Evolutionary conservation across 2,888 invertebrate genomes (phyloP).

Genomic region (Caenorhabditis wallacei): DNA sequence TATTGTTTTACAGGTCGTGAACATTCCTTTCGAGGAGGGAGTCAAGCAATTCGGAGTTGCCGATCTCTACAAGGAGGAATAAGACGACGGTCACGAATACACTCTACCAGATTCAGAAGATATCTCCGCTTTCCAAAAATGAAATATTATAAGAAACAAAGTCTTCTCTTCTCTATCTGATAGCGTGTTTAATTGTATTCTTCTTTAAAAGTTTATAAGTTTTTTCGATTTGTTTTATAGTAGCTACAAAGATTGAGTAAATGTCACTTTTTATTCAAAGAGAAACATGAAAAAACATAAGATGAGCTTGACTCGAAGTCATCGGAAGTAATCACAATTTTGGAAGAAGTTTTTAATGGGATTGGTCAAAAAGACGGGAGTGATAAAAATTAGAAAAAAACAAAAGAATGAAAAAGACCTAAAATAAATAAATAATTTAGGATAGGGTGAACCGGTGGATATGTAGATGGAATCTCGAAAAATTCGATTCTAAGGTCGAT

Average conservation of each 20-base stretch:
- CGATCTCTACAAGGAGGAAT: slow-evolving; percentile 82
- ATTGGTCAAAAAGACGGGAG: slow-evolving; percentile 51
- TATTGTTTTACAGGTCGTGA: slow-evolving; percentile 76
- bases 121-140: slow-evolving; percentile 14
- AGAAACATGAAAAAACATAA: slow-evolving; percentile 46
- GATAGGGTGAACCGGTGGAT: slow-evolving; percentile 42
- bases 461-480: slow-evolving; percentile 50
- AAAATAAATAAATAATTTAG: slow-evolving; percentile 63
- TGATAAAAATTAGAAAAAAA: slow-evolving; percentile 20
- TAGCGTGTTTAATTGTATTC: slow-evolving; percentile 57
- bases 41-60: slow-evolving; percentile 81
- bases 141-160: slow-evolving; percentile 36
- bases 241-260: slow-evolving; percentile 52
- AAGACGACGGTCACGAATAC: slow-evolving; percentile 49
- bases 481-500: slow-evolving; percentile 48
- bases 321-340: slow-evolving; percentile 60
- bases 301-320: slow-evolving; percentile 65
- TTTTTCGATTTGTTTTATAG: slow-evolving; percentile 57
- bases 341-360: slow-evolving; percentile 43
- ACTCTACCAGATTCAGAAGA: slow-evolving; percentile 37
- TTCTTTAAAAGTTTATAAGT: slow-evolving; percentile 41
- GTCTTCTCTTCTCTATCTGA: slow-evolving; percentile 39
- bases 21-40: slow-evolving; percentile 82
- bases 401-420: slow-evolving; percentile 30
- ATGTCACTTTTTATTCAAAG: slow-evolving; percentile 45